phyloP scores from a whole-genome alignment of 2,888 invertebrate genomes.

The Apodemia duryi region DNA sequence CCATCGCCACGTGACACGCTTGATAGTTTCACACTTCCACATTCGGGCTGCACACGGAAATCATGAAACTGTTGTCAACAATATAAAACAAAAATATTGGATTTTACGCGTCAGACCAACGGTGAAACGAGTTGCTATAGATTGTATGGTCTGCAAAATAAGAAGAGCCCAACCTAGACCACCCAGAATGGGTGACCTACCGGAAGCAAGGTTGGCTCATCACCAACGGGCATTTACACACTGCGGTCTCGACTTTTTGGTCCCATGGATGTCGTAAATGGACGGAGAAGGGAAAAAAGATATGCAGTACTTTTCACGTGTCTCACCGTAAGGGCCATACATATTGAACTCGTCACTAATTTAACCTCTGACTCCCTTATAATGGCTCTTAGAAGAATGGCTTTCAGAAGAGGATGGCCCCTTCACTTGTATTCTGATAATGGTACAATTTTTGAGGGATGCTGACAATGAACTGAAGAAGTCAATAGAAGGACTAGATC shows the following conservation, averaged over 20 bases:
- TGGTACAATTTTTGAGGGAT: too few species aligned
- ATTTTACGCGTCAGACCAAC: slow-evolving; percentile 27
- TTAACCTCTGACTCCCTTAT: not conserved
- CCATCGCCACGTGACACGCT: slow-evolving; percentile 18
- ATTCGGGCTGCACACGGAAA: slow-evolving; percentile 23
- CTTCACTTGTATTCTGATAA: too few species aligned
- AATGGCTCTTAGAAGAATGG: not conserved
- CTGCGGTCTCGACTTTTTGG: not conserved
- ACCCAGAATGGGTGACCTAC: slow-evolving; percentile 34
- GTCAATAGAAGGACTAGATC: slow-evolving; percentile 18
- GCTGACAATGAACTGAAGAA: not conserved
- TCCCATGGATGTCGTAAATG: not conserved
- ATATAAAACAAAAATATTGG: slow-evolving; percentile 27
- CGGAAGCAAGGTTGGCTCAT: slow-evolving; percentile 28
- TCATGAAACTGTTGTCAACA: slow-evolving; percentile 23
- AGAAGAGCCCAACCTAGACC: slow-evolving; percentile 23
- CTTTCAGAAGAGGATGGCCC: too few species aligned
- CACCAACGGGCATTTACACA: not conserved
- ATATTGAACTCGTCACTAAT: not conserved
- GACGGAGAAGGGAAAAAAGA: not conserved
- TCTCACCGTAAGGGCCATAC: not conserved
- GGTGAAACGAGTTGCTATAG: slow-evolving; percentile 27
- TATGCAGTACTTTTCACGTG: not conserved
- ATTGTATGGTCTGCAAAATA: slow-evolving; percentile 31
- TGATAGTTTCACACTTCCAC: slow-evolving; percentile 26